Evolutionary conservation across 2,888 invertebrate genomes (phyloP).

Genomic region (Rhorus exstirpatorius): DNA sequence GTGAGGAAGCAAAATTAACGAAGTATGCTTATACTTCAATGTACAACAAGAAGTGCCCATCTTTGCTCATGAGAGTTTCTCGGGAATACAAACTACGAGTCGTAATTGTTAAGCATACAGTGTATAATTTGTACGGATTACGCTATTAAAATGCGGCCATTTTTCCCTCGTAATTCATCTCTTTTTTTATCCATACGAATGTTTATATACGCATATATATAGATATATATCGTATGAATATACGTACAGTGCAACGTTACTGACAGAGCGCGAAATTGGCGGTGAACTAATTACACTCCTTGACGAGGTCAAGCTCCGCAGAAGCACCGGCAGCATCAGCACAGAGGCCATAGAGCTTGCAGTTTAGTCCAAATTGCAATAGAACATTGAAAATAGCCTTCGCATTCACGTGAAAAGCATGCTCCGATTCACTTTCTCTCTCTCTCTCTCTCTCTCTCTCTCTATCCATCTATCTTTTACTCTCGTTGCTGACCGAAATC

Average conservation of each 20-base stretch:
- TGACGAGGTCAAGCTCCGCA: conserved; percentile 67
- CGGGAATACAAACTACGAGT: too few relatives aligned
- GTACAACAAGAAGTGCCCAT: too few relatives aligned
- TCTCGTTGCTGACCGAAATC: conserved; percentile 62
- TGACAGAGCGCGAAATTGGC: conserved; percentile 71
- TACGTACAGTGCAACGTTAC: conserved; percentile 57
- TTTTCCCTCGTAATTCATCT: too few relatives aligned
- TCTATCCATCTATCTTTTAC: conserved; percentile 9
- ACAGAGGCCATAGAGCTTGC: conserved; percentile 50
- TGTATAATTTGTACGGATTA: too few relatives aligned
- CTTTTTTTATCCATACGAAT: too few relatives aligned
- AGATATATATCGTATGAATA: conserved; percentile 32
- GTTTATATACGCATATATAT: too few relatives aligned
- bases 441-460: neutral
- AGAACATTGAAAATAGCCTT: conserved; percentile 42
- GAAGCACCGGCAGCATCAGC: conserved; percentile 52
- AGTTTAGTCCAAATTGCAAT: conserved; percentile 63
- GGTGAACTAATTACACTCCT: conserved; percentile 72
- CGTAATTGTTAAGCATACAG: too few relatives aligned
- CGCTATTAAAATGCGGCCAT: too few relatives aligned
- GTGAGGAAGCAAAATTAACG: too few relatives aligned
- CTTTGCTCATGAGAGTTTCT: too few relatives aligned
- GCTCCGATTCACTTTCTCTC: conserved; percentile 41
- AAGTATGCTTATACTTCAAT: too few relatives aligned
- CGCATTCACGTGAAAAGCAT: conserved; percentile 70